Evolutionary conservation across 2,113 vertebrate species (phyloP), one percentile per base, ranked within the genome.

Genomic region (Salvelinus sp.): DNA sequence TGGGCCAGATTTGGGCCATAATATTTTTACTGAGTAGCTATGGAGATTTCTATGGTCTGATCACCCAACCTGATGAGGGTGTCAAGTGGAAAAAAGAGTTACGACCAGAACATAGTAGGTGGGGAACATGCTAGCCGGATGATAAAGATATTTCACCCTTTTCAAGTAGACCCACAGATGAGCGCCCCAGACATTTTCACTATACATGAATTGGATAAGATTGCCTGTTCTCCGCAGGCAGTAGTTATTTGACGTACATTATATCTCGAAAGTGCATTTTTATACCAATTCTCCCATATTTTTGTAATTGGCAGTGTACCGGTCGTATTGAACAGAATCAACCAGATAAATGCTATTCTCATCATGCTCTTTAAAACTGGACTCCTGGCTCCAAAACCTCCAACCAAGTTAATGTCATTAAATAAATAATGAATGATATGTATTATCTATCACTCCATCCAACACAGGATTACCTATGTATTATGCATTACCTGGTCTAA

Each of bases 361-460:
- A 88, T 90, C 88, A 87, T 80, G 44, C 76, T 78, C 80, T 80
- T 74, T 83, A 82, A 85, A 79, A 76, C 84, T 62, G 81, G 83
- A 86, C 82, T 81, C 73, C 76, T 76, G 81, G 79, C 78, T 81
- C 69, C 74, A 83, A 85, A 78, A 75, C 85, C 86, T 84, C 78
- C 47, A 50, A 88, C 86, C 79, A 88, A 92, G 94, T 96, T 96
- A 96, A 95, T 94, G 94, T 93, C 93, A 95, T 96, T 96, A 96
- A 96, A 97, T 96, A 96, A 96, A 96, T 95, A 95, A 96, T 95
- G 95, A 93, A 94, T 92, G 92, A 93, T 94, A 91, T 93, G 94
- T 93, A 95, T 97, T 96, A 96, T 96, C 95, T 94, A 97, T 98
- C 95, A 95, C 93, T 95, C 95, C 95, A 95, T 95, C 94, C 94